Conservation (phyloP, 2,113 vertebrate species). For the Sminthopsis crassicaudata region DNA sequence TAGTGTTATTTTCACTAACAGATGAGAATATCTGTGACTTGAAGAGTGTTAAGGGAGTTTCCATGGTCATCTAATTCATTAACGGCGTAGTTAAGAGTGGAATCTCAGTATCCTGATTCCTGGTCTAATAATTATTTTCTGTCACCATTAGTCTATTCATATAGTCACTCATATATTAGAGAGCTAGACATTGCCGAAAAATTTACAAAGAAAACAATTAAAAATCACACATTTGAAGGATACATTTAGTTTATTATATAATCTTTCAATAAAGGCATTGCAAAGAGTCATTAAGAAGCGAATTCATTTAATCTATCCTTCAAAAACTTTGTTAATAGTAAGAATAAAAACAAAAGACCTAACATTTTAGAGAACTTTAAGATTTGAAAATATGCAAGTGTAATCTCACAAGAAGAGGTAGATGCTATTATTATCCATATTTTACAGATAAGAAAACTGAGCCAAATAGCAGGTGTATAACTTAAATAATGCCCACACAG, state of each 20-base stretch:
- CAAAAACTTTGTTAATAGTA: constrained; percentile 19
- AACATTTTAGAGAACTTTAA: neutral
- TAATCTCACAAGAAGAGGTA: neutral
- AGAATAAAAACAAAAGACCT: neutral
- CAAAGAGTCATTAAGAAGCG: neutral
- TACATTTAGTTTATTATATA: neutral
- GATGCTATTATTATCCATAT: neutral
- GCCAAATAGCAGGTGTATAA: neutral
- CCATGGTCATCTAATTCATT: neutral
- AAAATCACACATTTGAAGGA: neutral
- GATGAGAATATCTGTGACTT: neutral
- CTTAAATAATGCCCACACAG: neutral
- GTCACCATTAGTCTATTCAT: neutral
- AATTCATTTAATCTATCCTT: neutral
- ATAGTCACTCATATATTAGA: neutral
- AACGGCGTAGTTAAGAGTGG: neutral
- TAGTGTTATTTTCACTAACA: neutral
- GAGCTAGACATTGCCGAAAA: neutral
- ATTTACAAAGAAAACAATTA: neutral
- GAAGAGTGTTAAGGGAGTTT: neutral
- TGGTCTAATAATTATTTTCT: neutral
- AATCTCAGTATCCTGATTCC: neutral
- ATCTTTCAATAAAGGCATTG: neutral
- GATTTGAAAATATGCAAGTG: neutral
- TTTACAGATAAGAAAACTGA: neutral